Evolutionary conservation across 2,113 vertebrate genomes (phyloP), one percentile per base, ranked within the genome.

Genomic region (Nesoenas mayeri): DNA sequence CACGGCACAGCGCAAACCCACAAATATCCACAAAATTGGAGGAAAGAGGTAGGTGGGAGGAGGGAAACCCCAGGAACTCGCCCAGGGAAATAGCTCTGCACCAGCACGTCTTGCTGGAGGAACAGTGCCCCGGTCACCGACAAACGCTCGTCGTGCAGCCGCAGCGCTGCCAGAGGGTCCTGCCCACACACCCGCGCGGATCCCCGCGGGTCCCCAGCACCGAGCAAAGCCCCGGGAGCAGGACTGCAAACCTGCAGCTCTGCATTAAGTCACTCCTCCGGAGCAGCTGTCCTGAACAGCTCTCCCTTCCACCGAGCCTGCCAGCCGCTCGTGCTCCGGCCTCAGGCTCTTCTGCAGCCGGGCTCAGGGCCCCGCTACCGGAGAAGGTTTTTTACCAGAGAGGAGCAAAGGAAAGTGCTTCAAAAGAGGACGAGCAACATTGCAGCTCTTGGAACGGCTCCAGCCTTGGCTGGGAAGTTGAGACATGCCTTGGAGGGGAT

Each of bases 401-500:
- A 56, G 36, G 5, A 94, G 83, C 65, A 92, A 65, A 88, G 53
- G 31, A 40, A 92, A 93, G 36, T 32, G 72, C 81, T 92, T 93
- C 84, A 86, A n/a, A 91, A 81, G 62, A 88, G 36, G 61, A 88
- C 0, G 0, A 73, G 90, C 90, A 94, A 71, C 40, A 74, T 0
- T 83, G 42, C 70, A 87, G 48, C 22, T 82, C 84, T 88, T 96
- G 96, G 94, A 89, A 92, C 0, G 0, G 34, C 61, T 74, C 93
- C 97, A 97, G 89, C 50, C 79, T 83, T 91, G 79, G 81, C 89
- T 91, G 85, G 94, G 83, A 95, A 85, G 89, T 72, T 92, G 89
- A 95, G 95, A 94, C 85, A 94, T 96, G 91, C 89, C 95, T 92
- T 31, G 79, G 84, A 96, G 93, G 95, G 89, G 87, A 93, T 93